These are phyloP conservation scores for Patella pellucida DNA, from an alignment of 2,888 invertebrate genomes.

Conservation along the genomic window DNA sequence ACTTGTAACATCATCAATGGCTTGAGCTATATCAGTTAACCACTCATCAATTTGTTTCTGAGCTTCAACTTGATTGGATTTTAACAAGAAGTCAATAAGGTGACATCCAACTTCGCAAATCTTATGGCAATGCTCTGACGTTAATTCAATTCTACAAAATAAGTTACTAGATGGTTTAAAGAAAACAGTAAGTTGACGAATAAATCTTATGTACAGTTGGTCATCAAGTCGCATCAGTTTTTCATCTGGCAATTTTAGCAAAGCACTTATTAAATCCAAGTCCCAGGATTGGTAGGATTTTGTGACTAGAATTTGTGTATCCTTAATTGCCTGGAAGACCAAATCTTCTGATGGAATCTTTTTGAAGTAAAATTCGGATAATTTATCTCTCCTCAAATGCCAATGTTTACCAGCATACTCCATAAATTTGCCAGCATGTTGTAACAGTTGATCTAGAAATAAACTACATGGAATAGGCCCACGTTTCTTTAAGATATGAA, in stretches of 20 bases:
- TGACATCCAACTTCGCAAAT: slow-evolving; percentile 74
- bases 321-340: slow-evolving; percentile 75
- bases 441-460: slow-evolving; percentile 72
- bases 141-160: slow-evolving; percentile 87
- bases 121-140: slow-evolving; percentile 72
- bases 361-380: slow-evolving; percentile 53
- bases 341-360: slow-evolving; percentile 59
- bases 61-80: slow-evolving; percentile 76
- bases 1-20: slow-evolving; percentile 68
- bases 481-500: slow-evolving; percentile 82
- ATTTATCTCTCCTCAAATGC: slow-evolving; percentile 47
- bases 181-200: slow-evolving; percentile 85
- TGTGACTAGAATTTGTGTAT: slow-evolving; percentile 84
- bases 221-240: slow-evolving; percentile 78
- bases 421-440: slow-evolving; percentile 42
- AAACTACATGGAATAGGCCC: slow-evolving; percentile 86
- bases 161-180: slow-evolving; percentile 89
- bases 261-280: slow-evolving; percentile 89
- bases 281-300: slow-evolving; percentile 89
- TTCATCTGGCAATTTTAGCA: slow-evolving; percentile 80
- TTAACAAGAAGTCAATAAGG: slow-evolving; percentile 82
- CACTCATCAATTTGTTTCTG: slow-evolving; percentile 79
- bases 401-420: slow-evolving; percentile 40
- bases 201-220: slow-evolving; percentile 77
- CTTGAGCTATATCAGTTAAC: slow-evolving; percentile 83